Conservation (phyloP, 2,797 vertebrate species). For the Epinephelus coioides region DNA sequence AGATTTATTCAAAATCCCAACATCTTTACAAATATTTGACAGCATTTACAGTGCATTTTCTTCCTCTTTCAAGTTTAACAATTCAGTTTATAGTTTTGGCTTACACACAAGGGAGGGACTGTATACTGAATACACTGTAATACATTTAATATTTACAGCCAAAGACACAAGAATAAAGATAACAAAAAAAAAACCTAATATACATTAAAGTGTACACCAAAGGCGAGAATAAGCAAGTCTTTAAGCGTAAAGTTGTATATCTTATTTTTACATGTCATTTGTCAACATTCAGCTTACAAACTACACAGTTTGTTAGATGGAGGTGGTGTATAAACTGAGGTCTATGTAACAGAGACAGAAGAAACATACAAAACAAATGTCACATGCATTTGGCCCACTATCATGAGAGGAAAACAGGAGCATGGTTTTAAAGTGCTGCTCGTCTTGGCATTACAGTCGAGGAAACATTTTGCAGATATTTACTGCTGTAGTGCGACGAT, state of each 20-base stretch:
- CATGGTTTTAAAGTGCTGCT: slow-evolving; percentile 52
- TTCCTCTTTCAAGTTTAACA: slow-evolving; percentile 71
- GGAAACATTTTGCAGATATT: slow-evolving; percentile 28
- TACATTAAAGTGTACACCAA: slow-evolving; percentile 61
- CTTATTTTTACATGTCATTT: slow-evolving; percentile 20
- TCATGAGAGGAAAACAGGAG: slow-evolving; percentile 31
- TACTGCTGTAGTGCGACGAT: slow-evolving; percentile 23
- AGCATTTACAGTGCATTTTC: slow-evolving; percentile 60
- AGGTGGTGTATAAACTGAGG: slow-evolving; percentile 2
- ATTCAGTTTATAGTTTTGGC: slow-evolving; percentile 76
- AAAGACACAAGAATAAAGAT: slow-evolving; percentile 46
- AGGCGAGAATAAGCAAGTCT: slow-evolving; percentile 72
- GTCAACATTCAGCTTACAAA: slow-evolving; percentile 32
- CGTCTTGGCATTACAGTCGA: slow-evolving; percentile 61
- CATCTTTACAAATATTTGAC: slow-evolving; percentile 72
- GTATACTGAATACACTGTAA: slow-evolving; percentile 54
- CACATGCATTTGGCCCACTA: slow-evolving; percentile 69
- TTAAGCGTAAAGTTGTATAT: slow-evolving; percentile 26
- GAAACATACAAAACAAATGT: slow-evolving; percentile 22
- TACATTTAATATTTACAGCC: slow-evolving; percentile 65
- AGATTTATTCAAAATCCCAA: slow-evolving; percentile 78
- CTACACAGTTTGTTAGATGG: not conserved
- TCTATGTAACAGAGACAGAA: slow-evolving; percentile 33
- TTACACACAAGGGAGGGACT: slow-evolving; percentile 64
- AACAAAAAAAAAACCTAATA: slow-evolving; percentile 42